Conservation (phyloP, 2,888 invertebrate species). For the Eupithecia subfuscata region DNA sequence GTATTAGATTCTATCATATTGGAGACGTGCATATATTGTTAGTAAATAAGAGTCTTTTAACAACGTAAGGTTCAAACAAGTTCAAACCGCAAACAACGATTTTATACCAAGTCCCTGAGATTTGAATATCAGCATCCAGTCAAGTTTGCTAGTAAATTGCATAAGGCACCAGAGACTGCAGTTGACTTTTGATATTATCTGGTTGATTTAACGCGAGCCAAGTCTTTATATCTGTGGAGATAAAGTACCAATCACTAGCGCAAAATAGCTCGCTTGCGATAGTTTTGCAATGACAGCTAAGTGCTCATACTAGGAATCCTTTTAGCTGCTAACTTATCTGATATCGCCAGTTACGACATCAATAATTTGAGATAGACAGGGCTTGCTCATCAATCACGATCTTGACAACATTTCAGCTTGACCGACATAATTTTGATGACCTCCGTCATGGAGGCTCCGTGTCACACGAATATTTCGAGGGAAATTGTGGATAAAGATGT, state of each 20-base stretch:
- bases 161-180: slow-evolving; percentile 4
- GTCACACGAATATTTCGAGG: not conserved
- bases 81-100: not conserved
- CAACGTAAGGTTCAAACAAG: not conserved
- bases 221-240: not conserved
- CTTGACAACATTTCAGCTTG: not conserved
- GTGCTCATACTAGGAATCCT: not conserved
- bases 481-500: not conserved
- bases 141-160: slow-evolving; percentile 1
- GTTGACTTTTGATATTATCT: not conserved
- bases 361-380: not conserved
- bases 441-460: not conserved
- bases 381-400: not conserved
- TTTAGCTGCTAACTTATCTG: not conserved
- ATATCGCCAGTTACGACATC: not conserved
- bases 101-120: not conserved
- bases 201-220: not conserved
- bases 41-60: not conserved
- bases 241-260: not conserved
- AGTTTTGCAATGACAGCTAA: slow-evolving; percentile 4
- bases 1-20: not conserved
- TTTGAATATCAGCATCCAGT: slow-evolving; percentile 2
- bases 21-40: not conserved
- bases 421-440: not conserved
- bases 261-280: not conserved